phyloP scores from a whole-genome alignment of 1,140 invertebrate genomes.

The Lordiphosa mommai region DNA sequence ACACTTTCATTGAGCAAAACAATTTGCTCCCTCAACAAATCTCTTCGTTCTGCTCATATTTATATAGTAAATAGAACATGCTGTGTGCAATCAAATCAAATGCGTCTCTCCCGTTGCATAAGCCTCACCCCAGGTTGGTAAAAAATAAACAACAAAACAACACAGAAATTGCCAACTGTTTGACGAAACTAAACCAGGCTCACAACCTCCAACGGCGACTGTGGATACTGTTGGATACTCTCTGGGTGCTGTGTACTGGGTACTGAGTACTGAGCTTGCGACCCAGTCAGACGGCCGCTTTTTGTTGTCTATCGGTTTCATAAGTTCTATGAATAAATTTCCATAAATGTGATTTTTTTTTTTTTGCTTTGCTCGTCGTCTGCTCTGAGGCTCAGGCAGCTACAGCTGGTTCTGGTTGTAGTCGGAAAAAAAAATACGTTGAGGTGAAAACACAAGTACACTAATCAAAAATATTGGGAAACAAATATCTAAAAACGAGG shows the following conservation, averaged over 20 bases:
- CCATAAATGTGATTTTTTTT: conserved; percentile 68
- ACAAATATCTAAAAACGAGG: neutral
- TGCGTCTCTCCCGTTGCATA: conserved; percentile 29
- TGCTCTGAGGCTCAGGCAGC: conserved; percentile 47
- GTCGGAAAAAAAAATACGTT: conserved; percentile 25
- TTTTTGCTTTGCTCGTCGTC: conserved; percentile 44
- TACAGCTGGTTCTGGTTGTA: conserved; percentile 42
- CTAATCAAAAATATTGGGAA: neutral
- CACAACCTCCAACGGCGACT: conserved; percentile 57
- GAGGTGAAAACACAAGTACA: conserved; percentile 38
- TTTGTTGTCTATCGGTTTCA: conserved; percentile 75
- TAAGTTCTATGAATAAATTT: conserved; percentile 79
- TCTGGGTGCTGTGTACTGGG: neutral
- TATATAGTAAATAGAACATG: conserved; percentile 51
- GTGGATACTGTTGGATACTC: neutral
- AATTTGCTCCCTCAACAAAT: conserved; percentile 31
- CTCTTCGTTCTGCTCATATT: conserved; percentile 37
- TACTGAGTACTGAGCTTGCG: conserved; percentile 42
- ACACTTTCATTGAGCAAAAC: conserved; percentile 43
- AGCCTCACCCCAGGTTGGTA: conserved; percentile 45
- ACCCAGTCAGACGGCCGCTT: conserved; percentile 67
- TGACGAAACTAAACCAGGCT: conserved; percentile 72
- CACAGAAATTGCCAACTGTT: conserved; percentile 55
- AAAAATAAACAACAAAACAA: conserved; percentile 21
- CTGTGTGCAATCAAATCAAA: conserved; percentile 49